phyloP scores from a whole-genome alignment of 2,888 invertebrate genomes.

The Neoitamus cyanurus region DNA sequence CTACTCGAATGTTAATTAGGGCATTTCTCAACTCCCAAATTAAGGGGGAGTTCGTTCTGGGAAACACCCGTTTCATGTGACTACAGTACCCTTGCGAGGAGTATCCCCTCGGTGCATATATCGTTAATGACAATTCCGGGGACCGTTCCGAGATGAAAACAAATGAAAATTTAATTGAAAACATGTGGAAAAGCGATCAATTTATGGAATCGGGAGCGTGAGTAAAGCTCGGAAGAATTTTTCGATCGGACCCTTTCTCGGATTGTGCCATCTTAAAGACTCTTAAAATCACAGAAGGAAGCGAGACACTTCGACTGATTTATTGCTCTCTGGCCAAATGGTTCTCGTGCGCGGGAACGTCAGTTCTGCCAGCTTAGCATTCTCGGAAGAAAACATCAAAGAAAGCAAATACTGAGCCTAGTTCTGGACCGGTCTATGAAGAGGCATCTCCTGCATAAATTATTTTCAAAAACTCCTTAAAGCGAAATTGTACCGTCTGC shows the following conservation, averaged over 20 bases:
- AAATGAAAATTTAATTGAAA: slow-evolving; percentile 47
- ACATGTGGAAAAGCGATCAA: slow-evolving; percentile 36
- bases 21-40: not conserved
- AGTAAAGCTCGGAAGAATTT: not conserved
- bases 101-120: not conserved
- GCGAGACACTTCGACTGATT: not conserved
- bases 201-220: slow-evolving; percentile 11
- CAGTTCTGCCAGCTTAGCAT: not conserved
- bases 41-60: not conserved
- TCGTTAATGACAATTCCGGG: slow-evolving; percentile 36
- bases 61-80: not conserved
- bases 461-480: not conserved
- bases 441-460: not conserved
- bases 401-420: not conserved
- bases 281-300: slow-evolving; percentile 7
- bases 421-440: not conserved
- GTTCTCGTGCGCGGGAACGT: not conserved
- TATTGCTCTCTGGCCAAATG: not conserved
- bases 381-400: not conserved
- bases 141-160: slow-evolving; percentile 21
- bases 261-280: slow-evolving; percentile 1
- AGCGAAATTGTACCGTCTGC: not conserved
- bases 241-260: not conserved
- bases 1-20: not conserved
- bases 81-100: not conserved